Percentiles rank a stretch among this genome's conserved stretches.
Conservation (phyloP, 2,888 invertebrate genomes). For the Dascillus cervinus region DNA sequence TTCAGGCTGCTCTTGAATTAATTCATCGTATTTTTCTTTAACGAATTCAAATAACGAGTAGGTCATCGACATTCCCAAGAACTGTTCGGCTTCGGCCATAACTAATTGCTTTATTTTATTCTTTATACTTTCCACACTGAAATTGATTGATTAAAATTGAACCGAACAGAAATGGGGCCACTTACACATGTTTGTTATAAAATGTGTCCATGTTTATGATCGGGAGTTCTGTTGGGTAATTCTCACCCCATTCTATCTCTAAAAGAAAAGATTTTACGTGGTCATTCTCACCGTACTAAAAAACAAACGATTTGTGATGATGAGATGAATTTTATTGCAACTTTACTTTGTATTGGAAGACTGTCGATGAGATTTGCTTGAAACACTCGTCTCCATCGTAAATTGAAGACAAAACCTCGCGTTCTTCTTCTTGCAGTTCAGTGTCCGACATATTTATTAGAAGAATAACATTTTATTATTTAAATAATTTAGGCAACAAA, state of each 20-base stretch:
- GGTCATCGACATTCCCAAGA: conserved; percentile 88
- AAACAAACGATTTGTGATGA: conserved; percentile 2
- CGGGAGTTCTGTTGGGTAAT: conserved; percentile 80
- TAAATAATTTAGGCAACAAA: too few relatives aligned
- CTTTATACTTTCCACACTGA: too few relatives aligned
- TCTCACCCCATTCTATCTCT: conserved; percentile 79
- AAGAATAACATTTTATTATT: too few relatives aligned
- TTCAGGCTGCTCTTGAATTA: conserved; percentile 66
- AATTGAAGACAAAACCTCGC: conserved; percentile 85
- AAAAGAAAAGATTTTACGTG: conserved; percentile 73
- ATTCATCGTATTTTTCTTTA: conserved; percentile 69
- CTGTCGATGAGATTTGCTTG: conserved; percentile 67
- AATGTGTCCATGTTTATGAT: conserved; percentile 80
- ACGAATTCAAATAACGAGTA: conserved; percentile 88
- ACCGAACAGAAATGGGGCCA: conserved; percentile 25
- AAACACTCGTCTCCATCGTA: conserved; percentile 89
- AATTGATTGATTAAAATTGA: too few relatives aligned
- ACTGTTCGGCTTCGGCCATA: conserved; percentile 67
- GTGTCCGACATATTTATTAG: conserved; percentile 54
- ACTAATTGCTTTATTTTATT: conserved; percentile 56
- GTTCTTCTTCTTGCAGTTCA: conserved; percentile 78
- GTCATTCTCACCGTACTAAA: conserved; percentile 75
- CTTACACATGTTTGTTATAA: conserved; percentile 90
- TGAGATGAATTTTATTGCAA: too few relatives aligned
- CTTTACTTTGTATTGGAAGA: conserved; percentile 85